phyloP scores from a whole-genome alignment of 92 coral and sea anemone species.

The Paramuricea clavata region DNA sequence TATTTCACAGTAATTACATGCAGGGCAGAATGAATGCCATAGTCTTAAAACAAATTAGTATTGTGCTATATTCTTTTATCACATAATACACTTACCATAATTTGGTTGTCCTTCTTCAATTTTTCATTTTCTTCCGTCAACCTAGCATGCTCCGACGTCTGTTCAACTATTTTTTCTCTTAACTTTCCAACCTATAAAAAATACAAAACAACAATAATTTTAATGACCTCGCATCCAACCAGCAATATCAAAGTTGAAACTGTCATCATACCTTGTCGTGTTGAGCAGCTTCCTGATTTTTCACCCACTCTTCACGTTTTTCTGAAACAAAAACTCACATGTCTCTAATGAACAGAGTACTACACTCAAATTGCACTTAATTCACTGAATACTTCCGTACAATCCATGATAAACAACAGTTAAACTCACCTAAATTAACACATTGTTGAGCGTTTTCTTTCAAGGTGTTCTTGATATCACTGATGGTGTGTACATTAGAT shows the following conservation, averaged over 20 bases:
- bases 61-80: too few relatives aligned
- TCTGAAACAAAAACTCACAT: conserved; percentile 39
- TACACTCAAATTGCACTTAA: too few relatives aligned
- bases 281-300: conserved; percentile 78
- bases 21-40: too few relatives aligned
- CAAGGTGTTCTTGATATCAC: conserved; percentile 85
- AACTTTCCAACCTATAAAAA: conserved; percentile 75
- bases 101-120: conserved; percentile 75
- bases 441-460: conserved; percentile 87
- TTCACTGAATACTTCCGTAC: background rate
- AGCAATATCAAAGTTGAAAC: too few relatives aligned
- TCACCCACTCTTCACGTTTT: conserved; percentile 84
- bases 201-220: background rate
- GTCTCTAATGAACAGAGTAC: background rate
- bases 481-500: conserved; percentile 94
- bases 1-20: background rate
- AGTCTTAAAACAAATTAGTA: too few relatives aligned
- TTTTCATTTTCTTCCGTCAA: conserved; percentile 84
- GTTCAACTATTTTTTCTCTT: conserved; percentile 86
- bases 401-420: too few relatives aligned
- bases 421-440: conserved; percentile 78
- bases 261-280: conserved; percentile 77
- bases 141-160: conserved; percentile 86
- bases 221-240: too few relatives aligned
- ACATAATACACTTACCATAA: conserved; percentile 65